A percentile compares a stretch with the other conserved stretches of the same genome.
phyloP scores from a whole-genome alignment of 2,797 vertebrate species.

The Amazona finschi region DNA sequence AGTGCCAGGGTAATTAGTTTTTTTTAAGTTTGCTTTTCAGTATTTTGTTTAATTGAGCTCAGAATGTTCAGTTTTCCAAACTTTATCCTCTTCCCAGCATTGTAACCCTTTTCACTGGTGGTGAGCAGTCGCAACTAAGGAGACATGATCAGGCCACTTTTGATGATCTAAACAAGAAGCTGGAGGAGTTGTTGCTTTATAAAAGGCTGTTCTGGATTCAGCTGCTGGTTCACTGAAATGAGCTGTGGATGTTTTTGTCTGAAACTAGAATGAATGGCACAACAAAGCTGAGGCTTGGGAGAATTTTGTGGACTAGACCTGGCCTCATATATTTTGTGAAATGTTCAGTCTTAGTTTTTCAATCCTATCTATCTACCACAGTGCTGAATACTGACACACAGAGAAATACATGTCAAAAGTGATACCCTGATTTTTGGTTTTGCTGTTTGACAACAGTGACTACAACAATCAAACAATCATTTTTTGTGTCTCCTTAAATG shows the following conservation, averaged over 20 bases:
- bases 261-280: background rate
- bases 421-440: background rate
- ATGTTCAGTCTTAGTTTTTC: background rate
- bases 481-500: background rate
- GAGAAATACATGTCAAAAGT: background rate
- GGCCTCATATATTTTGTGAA: background rate
- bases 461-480: background rate
- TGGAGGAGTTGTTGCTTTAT: background rate
- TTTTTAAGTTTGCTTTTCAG: background rate
- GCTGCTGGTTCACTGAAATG: background rate
- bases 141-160: background rate
- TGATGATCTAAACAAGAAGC: background rate
- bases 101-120: background rate
- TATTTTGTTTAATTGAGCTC: background rate
- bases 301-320: background rate
- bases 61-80: background rate
- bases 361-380: fast-evolving
- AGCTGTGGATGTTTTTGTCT: background rate
- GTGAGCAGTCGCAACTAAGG: background rate
- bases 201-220: background rate
- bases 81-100: background rate
- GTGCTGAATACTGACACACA: background rate
- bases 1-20: background rate
- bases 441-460: background rate
- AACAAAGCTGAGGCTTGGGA: background rate